Base-by-base conservation (phyloP, 1,140 invertebrate species). In the Microplitis mediator region DNA sequence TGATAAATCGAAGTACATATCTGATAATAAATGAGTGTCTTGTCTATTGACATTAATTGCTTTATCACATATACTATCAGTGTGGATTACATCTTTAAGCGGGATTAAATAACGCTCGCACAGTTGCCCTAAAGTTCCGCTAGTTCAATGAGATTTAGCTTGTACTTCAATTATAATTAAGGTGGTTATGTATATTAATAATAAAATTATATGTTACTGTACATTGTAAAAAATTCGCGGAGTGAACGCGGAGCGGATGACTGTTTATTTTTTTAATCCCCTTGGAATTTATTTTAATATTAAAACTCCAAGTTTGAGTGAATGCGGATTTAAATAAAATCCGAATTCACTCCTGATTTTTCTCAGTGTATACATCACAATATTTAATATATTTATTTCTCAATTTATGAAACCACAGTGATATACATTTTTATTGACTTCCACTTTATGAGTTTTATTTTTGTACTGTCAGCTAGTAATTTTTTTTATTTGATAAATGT, bases 81-180 rank as follows among this genome's bases (percentile, higher is more conserved):
- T 4, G 8, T 23, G 63, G 39, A 65, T 65, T 65, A 65, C 39
- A 65, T 13, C 63, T n/a, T 50, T 65, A 65, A 50, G 63, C 36
- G 6, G 63, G 63, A 65, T 65, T 65, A 65, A 65, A 65, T 51
- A 65, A 50, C 39, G 63, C 63, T 65, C 11, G 16, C 39, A 65
- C 36, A 50, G 60, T 35, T 62, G 32, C 8, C 8, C 11, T 39
- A 62, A 39, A 62, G 9, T 62, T 36, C 60, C n/a, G 32, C 36
- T 62, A 39, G 60, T 62, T 62, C 9, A 62, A 62, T 34, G 1
- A 62, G 31, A 62, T 23, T 56, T 23, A 39, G 4, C 34, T 35
- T 13, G 8, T 16, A 62, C 14, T 35, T 35, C 11, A 35, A 62
- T 11, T 62, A 35, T 62, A n/a, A 62, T 62, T 62, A 35, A 36